These are phyloP conservation scores for Phycodurus eques DNA, from an alignment of 2,113 vertebrate genomes.

Conservation along the genomic window DNA sequence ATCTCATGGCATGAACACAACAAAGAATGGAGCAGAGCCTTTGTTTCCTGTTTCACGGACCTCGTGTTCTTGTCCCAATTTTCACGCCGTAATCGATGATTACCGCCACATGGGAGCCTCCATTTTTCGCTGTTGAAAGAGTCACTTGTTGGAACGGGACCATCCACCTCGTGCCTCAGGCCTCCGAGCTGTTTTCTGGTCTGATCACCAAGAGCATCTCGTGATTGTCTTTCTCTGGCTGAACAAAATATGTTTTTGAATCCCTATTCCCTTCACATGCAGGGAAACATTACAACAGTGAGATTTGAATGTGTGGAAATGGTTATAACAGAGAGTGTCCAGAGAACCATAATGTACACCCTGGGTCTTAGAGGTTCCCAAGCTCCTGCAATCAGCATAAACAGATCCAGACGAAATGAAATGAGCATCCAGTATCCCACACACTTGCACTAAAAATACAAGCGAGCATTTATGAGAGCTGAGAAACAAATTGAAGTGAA, in stretches of 20 bases:
- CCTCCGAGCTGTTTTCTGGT: constrained; percentile 17
- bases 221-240: constrained; percentile 23
- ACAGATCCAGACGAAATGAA: not conserved
- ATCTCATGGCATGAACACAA: not conserved
- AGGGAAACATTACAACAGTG: constrained; percentile 4
- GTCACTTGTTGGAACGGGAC: constrained; percentile 22
- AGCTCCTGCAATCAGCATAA: constrained; percentile 6
- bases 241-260: constrained; percentile 6
- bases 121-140: constrained; percentile 16
- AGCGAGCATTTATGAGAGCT: constrained; percentile 41
- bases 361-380: not conserved
- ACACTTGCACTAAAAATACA: constrained; percentile 51
- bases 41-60: not conserved
- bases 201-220: constrained; percentile 19
- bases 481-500: constrained; percentile 38
- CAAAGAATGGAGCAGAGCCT: not conserved
- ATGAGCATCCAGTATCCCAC: constrained; percentile 40
- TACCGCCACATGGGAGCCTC: constrained; percentile 16
- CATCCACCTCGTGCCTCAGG: constrained; percentile 10
- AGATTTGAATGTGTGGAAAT: not conserved
- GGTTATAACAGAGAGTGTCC: not conserved
- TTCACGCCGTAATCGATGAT: not conserved
- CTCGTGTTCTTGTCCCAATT: not conserved
- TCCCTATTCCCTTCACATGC: not conserved
- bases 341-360: not conserved